A percentile compares a stretch with the other conserved stretches of the same genome.
phyloP scores from a whole-genome alignment of 2,888 invertebrate genomes.

The Chromoteleia sp. region DNA sequence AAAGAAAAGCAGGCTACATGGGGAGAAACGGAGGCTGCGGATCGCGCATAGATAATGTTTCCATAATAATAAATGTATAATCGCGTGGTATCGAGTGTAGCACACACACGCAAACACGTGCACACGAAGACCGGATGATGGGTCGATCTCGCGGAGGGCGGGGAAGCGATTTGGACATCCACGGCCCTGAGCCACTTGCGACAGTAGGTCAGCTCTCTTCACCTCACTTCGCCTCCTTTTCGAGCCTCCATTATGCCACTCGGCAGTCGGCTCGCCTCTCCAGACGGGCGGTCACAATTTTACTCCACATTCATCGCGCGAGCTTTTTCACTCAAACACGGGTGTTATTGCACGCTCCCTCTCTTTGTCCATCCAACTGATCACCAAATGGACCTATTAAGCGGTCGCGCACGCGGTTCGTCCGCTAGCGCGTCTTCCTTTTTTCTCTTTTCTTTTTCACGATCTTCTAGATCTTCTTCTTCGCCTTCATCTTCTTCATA shows the following conservation, averaged over 20 bases:
- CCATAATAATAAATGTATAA: conserved; percentile 58
- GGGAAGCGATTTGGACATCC: conserved; percentile 83
- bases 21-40: conserved; percentile 19
- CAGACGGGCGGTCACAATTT: conserved; percentile 67
- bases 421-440: too few species aligned
- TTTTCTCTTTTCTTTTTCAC: too few species aligned
- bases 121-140: conserved; percentile 61
- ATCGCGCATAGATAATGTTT: conserved; percentile 33
- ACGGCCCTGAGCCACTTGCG: conserved; percentile 84
- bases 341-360: conserved; percentile 30
- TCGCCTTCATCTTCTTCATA: too few species aligned
- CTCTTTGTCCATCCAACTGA: conserved; percentile 35
- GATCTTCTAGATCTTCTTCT: too few species aligned
- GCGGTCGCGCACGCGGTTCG: neutral
- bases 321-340: conserved; percentile 57
- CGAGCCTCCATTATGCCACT: conserved; percentile 80
- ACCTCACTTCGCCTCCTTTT: conserved; percentile 81
- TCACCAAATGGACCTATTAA: conserved; percentile 25
- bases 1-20: conserved; percentile 9
- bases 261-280: conserved; percentile 50
- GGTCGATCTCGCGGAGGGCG: conserved; percentile 69
- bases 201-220: conserved; percentile 85
- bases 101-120: neutral
- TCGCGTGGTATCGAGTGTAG: conserved; percentile 38
- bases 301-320: conserved; percentile 67